A percentile compares a stretch with the other conserved stretches of the same genome.
Evolutionary conservation across 1,140 invertebrate genomes (phyloP).

Genomic region (Hydropsyche tenuis): DNA sequence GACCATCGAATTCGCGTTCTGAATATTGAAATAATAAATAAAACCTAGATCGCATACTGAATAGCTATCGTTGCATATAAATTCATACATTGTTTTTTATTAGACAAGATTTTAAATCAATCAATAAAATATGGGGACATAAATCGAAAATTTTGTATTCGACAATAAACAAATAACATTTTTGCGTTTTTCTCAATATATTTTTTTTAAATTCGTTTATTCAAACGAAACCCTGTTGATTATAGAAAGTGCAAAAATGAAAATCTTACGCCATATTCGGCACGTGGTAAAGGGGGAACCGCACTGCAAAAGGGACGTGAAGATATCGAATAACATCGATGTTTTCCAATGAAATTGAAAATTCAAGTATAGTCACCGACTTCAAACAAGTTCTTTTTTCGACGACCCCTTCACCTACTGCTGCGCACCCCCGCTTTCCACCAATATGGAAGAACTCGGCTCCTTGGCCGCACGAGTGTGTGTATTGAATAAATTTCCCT

Average conservation of each 20-base stretch:
- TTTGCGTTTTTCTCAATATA: no score
- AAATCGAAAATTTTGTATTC: no score
- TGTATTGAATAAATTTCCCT: constrained; percentile 23
- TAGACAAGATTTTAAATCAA: no score
- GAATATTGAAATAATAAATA: constrained; percentile 21
- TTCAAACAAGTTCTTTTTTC: constrained; percentile 28
- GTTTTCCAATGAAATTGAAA: constrained; percentile 29
- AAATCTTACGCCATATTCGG: not conserved
- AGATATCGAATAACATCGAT: constrained; percentile 27
- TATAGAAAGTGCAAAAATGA: no score
- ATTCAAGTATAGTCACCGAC: constrained; percentile 27
- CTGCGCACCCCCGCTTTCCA: not conserved
- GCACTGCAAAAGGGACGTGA: not conserved
- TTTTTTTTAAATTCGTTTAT: no score
- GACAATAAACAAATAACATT: no score
- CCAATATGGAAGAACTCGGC: not conserved
- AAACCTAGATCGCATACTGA: not conserved
- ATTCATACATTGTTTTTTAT: no score
- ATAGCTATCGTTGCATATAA: no score
- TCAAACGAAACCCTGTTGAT: no score
- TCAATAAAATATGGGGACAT: no score
- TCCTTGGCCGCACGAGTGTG: constrained; percentile 6
- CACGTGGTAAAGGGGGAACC: not conserved
- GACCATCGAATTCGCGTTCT: not conserved
- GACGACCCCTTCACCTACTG: not conserved